Percentiles rank a stretch among this genome's conserved stretches.
Evolutionary conservation across 1,140 invertebrate genomes (phyloP).

Genomic region (Proales similis): DNA sequence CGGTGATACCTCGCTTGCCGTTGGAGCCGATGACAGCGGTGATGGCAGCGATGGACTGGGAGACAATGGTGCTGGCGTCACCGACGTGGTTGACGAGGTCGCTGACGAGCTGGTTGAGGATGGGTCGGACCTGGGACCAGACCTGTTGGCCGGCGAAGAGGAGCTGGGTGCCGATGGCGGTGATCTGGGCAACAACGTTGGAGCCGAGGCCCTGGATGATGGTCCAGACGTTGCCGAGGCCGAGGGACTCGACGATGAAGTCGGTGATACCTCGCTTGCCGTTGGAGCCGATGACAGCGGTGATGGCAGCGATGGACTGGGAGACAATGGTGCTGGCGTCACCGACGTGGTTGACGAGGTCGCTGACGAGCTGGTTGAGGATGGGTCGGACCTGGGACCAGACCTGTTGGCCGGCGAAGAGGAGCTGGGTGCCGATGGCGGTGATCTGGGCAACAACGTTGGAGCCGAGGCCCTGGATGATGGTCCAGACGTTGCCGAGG

Average conservation of each 20-base stretch:
- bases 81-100: conserved; percentile 10
- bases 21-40: conserved; percentile 8
- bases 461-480: conserved; percentile 1
- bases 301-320: conserved; percentile 9
- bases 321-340: conserved; percentile 3
- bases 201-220: conserved; percentile 4
- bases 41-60: conserved; percentile 7
- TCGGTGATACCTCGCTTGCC: too few species aligned
- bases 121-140: conserved; percentile 4
- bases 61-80: conserved; percentile 5
- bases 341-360: conserved; percentile 9
- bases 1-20: too few species aligned
- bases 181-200: conserved; percentile 2
- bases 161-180: conserved; percentile 24
- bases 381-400: conserved; percentile 5
- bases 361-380: conserved; percentile 21
- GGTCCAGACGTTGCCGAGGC: conserved; percentile 4
- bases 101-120: conserved; percentile 21
- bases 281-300: conserved; percentile 5
- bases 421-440: conserved; percentile 24
- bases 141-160: conserved; percentile 33
- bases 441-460: conserved; percentile 4
- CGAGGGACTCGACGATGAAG: too few species aligned
- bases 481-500: conserved; percentile 5
- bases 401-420: conserved; percentile 34